Evolutionary conservation across 2,113 vertebrate species (phyloP), one percentile per base, ranked within the genome.

Genomic region (Takifugu bimaculatus): DNA sequence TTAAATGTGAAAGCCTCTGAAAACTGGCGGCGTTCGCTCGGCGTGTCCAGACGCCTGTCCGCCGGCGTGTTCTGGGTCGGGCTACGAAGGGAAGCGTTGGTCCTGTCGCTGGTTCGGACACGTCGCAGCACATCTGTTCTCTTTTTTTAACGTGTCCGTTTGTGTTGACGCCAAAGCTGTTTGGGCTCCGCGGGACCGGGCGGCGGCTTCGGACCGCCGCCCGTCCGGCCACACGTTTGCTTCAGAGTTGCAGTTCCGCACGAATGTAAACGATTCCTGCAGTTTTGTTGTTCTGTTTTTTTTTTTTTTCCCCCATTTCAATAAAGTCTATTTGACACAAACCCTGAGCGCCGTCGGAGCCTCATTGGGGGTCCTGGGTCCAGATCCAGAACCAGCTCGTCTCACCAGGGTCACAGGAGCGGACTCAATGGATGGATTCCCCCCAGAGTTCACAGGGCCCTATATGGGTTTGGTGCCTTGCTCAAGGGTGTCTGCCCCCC

Each of bases 321-420:
- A 88, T 91, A 89, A 91, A 91, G 14, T 5, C 54, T 78, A 87
- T 85, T 86, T 80, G 67, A 61, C 45, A 69, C 69, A 52, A 59
- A 26, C 6, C 3, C 42, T 6, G 25, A 42, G 25, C 2, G 14
- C 5, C 9, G 5, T 48, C 14, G 1, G 4, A n/a, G 1, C 49
- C 7, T 35, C 15, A n/a, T 15, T 54, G 15, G 20, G 20, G 20
- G 20, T 20, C 20, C 20, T 20, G 20, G 20, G 20, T 20, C 20
- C 20, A 20, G 20, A 20, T 20, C 35, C 35, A 39, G 35, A 39
- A 39, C 4, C 32, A 20, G 20, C 20, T 20, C 20, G 20, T 20
- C 20, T 20, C 20, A 20, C 20, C 20, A 20, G 20, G 20, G 20
- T 20, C 20, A 20, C 20, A 20, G 20, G 20, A 20, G 20, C 20